Evolutionary conservation across 2,888 invertebrate species (phyloP), one percentile per base, ranked within the genome.

Genomic region (Caenorhabditis plicata): DNA sequence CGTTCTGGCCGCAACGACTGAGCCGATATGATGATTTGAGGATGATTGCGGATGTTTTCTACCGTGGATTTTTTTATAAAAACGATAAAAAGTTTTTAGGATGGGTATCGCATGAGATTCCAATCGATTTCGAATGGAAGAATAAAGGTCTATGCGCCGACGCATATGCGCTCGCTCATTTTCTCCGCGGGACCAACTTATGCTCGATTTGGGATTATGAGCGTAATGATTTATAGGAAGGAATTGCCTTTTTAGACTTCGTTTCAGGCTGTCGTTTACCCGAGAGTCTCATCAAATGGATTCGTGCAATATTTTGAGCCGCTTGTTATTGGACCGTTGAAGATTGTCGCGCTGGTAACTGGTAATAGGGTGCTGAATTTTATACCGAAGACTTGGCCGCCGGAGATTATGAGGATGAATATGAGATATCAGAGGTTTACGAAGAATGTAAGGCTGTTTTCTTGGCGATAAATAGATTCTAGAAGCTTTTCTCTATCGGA

Each of bases 1-100:
- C n/a, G n/a, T n/a, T n/a, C n/a, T 58, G 58, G 58, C 58, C 58
- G 8, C 52, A 48, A 1, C 39, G 58, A 41, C 22, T 58, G 1
- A 11, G 45, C 3, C 2, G 58, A 38, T 53, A 53, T 20, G 58
- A 58, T 36, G 58, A 53, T 45, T 20, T 58, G 31, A 11, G 44
- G 4, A 11, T 38, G 17, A 23, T 7, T 7, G 0, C 11, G 19
- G 11, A n/a, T n/a, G n/a, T n/a, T n/a, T n/a, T n/a, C n/a, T n/a
- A n/a, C n/a, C n/a, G n/a, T n/a, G n/a, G n/a, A n/a, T n/a, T n/a
- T n/a, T n/a, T n/a, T n/a, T n/a, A n/a, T n/a, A n/a, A n/a, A n/a
- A n/a, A n/a, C n/a, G 1, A 15, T 22, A n/a, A 3, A 11, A 8
- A 39, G 19, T 20, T 47, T 48, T 26, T 33, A 41, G 40, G 8